phyloP scores from a whole-genome alignment of 2,113 vertebrate species.

The Mirza zaza region DNA sequence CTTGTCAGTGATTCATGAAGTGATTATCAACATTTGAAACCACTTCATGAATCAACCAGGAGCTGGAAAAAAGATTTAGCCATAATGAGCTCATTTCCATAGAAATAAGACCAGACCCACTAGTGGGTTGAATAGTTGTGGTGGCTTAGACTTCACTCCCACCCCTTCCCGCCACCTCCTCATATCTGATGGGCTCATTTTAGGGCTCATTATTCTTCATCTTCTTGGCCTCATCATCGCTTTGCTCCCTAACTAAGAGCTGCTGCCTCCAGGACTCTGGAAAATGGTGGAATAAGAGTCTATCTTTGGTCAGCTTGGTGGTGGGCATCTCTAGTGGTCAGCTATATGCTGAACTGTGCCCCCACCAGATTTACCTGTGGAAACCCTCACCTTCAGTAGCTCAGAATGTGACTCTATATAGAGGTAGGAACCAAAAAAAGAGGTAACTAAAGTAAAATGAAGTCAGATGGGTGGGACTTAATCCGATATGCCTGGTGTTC shows the following conservation, averaged over 20 bases:
- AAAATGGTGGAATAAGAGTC: conserved; percentile 25
- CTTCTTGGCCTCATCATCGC: conserved; percentile 49
- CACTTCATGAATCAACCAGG: conserved; percentile 79
- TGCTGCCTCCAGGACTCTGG: conserved; percentile 27
- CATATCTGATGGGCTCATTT: conserved; percentile 66
- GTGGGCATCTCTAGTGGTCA: conserved; percentile 13
- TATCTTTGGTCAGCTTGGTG: background rate
- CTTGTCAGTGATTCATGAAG: conserved; percentile 78
- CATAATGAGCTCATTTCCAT: conserved; percentile 82
- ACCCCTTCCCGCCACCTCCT: conserved; percentile 27
- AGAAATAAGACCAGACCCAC: conserved; percentile 73
- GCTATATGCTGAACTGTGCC: background rate
- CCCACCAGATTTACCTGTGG: background rate
- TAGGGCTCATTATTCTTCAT: conserved; percentile 69
- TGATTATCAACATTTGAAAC: conserved; percentile 76
- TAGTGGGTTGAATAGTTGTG: conserved; percentile 72
- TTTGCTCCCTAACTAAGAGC: conserved; percentile 58
- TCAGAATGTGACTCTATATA: background rate
- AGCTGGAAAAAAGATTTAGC: conserved; percentile 75
- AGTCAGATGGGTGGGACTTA: background rate
- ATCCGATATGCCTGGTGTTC: background rate
- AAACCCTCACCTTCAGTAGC: background rate
- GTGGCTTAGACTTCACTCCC: conserved; percentile 61
- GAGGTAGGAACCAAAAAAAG: background rate
- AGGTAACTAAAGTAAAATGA: background rate